Evolutionary conservation across 2,797 vertebrate genomes (phyloP).

Genomic region (Sarcophilus harrisii): DNA sequence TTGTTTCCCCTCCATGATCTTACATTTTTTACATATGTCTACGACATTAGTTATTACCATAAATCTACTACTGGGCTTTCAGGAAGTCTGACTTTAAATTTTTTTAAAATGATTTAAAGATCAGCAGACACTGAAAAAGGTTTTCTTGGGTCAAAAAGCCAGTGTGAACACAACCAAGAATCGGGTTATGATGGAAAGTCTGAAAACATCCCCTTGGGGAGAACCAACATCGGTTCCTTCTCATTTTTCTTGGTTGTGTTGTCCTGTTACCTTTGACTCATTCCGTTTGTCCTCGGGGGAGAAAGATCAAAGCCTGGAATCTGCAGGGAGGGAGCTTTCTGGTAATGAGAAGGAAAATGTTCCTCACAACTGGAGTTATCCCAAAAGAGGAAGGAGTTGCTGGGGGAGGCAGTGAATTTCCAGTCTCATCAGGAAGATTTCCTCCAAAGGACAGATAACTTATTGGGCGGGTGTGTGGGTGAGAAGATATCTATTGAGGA

Average conservation of each 20-base stretch:
- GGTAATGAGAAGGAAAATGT: background rate
- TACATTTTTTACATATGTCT: background rate
- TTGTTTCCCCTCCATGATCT: background rate
- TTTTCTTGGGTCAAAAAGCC: background rate
- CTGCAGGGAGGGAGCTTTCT: background rate
- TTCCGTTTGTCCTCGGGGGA: background rate
- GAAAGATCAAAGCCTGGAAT: background rate
- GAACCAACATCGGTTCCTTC: background rate
- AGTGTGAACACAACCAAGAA: background rate
- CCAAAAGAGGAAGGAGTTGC: background rate
- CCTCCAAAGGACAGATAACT: background rate
- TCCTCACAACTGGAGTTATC: background rate
- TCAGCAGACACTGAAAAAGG: background rate
- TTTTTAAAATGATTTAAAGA: background rate
- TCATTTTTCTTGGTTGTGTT: background rate
- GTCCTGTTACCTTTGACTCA: background rate
- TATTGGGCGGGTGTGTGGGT: background rate
- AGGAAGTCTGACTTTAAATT: background rate
- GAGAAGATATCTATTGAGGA: background rate
- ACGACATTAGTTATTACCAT: background rate
- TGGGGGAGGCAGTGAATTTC: background rate
- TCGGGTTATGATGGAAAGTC: background rate
- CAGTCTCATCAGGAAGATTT: background rate
- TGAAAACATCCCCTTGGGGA: background rate
- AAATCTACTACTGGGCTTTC: background rate